Evolutionary conservation across 2,797 vertebrate genomes (phyloP).

Genomic region (Coendou prehensilis): DNA sequence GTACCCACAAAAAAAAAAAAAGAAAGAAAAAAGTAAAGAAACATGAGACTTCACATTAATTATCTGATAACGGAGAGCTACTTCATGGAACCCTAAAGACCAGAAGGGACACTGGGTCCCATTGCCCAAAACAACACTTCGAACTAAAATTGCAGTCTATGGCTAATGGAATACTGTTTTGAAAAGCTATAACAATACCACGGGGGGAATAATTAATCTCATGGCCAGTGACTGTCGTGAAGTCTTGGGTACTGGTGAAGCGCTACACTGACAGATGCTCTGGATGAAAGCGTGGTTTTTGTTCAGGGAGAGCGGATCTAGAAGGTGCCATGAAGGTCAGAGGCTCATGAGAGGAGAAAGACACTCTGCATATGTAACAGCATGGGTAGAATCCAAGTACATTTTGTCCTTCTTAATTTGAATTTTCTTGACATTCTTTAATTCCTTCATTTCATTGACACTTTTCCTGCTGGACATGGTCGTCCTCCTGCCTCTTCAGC

Average conservation of each 20-base stretch:
- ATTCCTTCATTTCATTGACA: background rate
- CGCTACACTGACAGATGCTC: fast-evolving
- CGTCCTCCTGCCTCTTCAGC: background rate
- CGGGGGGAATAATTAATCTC: background rate
- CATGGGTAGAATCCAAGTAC: background rate
- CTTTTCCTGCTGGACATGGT: background rate
- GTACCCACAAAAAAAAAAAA: too few species aligned
- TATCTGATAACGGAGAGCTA: background rate
- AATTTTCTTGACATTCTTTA: background rate
- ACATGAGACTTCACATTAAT: background rate
- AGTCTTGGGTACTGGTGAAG: background rate
- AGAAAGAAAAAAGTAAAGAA: too few species aligned
- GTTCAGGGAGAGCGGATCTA: background rate
- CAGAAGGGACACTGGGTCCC: background rate
- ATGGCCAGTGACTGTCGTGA: background rate
- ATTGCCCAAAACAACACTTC: background rate
- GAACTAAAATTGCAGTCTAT: background rate
- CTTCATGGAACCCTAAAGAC: background rate
- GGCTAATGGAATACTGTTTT: background rate
- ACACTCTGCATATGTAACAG: background rate
- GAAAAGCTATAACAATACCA: background rate
- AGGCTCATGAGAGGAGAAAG: background rate
- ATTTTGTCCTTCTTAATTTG: background rate
- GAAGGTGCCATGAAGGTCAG: background rate
- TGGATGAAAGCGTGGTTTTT: background rate